Evolutionary conservation across 2,113 vertebrate species (phyloP), one percentile per base, ranked within the genome.

Genomic region (Leiothrix lutea): DNA sequence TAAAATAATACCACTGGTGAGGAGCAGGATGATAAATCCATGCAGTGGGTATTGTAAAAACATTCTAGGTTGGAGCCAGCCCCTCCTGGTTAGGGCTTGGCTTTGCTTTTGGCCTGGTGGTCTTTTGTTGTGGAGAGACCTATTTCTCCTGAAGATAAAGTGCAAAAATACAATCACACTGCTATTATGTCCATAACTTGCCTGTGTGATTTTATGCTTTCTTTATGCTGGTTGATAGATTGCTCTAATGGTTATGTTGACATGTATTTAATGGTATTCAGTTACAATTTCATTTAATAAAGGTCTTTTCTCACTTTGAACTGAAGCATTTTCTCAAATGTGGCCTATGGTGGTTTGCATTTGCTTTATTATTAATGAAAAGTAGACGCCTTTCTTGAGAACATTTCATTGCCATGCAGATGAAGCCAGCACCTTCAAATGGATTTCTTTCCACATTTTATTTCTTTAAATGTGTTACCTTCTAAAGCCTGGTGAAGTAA

Each of bases 291-390:
- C 80, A 71, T 90, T 90, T 92, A 94, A 92, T 82, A 88, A 66
- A 91, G 86, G 64, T 36, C 1, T 84, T 95, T 95, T 95, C 93
- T 94, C 93, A 82, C 95, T 96, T 96, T 95, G 95, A 96, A 95
- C 95, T 80, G 51, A 61, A 71, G 7, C 4, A 2, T 90, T 96
- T 94, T 91, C 82, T 88, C 79, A 82, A 93, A 93, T 83, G 74
- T 95, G 94, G 92, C 85, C 81, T 86, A 81, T 95, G 81, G 85
- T 96, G 64, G 24, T 96, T 96, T 95, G 75, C 87, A 90, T 96
- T 94, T 86, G 11, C 74, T 90, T 95, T 94, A 90, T 56, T 88
- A 86, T 62, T 95, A 91, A 97, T 96, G 91, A 96, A 93, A 96
- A 93, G 74, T 83, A 88, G 92, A 93, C 5, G 6, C 48, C 85